A percentile compares a stretch with the other conserved stretches of the same genome.
These are phyloP conservation scores for Tigriopus japonicus DNA, from an alignment of 1,140 invertebrate genomes.

Conservation along the genomic window DNA sequence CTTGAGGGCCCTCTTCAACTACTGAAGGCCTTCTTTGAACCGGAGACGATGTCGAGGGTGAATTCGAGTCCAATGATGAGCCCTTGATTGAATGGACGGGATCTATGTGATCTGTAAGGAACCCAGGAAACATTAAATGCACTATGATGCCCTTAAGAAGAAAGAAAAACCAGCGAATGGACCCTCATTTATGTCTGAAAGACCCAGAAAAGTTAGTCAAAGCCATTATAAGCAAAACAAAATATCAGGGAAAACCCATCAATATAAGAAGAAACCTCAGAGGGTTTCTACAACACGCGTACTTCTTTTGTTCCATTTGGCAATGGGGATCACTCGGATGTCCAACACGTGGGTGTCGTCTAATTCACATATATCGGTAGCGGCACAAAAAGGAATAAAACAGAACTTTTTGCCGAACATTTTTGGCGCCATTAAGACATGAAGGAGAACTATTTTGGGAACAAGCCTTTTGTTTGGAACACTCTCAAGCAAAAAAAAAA, in stretches of 20 bases:
- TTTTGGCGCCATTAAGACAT: no score
- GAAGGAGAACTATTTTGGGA: no score
- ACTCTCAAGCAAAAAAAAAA: no score
- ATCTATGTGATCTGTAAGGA: not conserved
- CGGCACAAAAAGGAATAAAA: no score
- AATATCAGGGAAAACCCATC: not conserved
- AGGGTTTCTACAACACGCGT: not conserved
- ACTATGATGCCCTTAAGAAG: not conserved
- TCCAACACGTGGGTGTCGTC: no score
- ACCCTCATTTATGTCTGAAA: not conserved
- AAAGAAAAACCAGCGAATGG: not conserved
- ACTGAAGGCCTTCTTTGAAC: slow-evolving; percentile 16
- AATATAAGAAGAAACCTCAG: not conserved
- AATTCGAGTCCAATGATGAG: not conserved
- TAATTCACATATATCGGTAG: no score
- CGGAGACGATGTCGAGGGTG: not conserved
- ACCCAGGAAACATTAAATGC: not conserved
- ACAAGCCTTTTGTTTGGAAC: no score
- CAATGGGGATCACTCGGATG: no score
- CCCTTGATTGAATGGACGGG: not conserved
- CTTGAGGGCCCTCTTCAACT: slow-evolving; percentile 17
- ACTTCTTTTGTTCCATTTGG: no score
- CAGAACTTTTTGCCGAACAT: no score
- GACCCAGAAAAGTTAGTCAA: not conserved
- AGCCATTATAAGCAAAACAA: not conserved